Conservation (phyloP, 1,140 invertebrate genomes). For the Nebria ingens region DNA sequence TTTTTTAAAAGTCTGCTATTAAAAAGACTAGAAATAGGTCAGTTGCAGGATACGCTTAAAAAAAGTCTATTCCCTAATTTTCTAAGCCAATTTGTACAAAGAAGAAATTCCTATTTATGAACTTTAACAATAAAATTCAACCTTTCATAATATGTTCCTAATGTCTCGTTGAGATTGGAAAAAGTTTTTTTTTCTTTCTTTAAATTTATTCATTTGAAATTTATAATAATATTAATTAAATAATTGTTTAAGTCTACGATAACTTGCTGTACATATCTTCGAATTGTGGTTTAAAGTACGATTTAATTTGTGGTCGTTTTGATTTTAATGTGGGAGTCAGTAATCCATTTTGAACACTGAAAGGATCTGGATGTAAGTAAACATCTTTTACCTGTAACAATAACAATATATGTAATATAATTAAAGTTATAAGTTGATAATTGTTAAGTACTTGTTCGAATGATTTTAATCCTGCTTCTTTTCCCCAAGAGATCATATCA, state of each 20-base stretch:
- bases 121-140: background rate
- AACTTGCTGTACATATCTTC: slow-evolving; percentile 77
- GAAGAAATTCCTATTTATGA: background rate
- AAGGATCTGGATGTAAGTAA: slow-evolving; percentile 85
- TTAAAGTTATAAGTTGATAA: background rate
- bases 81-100: background rate
- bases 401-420: background rate
- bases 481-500: slow-evolving; percentile 80
- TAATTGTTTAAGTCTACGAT: slow-evolving; percentile 30
- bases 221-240: background rate
- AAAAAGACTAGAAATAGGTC: background rate
- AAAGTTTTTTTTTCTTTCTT: background rate
- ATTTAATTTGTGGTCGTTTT: slow-evolving; percentile 81
- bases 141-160: background rate
- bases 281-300: slow-evolving; percentile 81
- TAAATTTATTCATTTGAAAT: background rate
- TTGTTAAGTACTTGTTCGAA: slow-evolving; percentile 79
- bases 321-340: slow-evolving; percentile 94
- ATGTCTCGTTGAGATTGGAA: too few relatives aligned
- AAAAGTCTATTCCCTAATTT: background rate
- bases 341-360: slow-evolving; percentile 93
- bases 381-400: slow-evolving; percentile 81
- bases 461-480: slow-evolving; percentile 81
- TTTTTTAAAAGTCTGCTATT: too few relatives aligned
- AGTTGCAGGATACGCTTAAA: background rate